These are phyloP conservation scores for Dinomys branickii DNA, from an alignment of 2,113 vertebrate genomes.

Conservation along the genomic window DNA sequence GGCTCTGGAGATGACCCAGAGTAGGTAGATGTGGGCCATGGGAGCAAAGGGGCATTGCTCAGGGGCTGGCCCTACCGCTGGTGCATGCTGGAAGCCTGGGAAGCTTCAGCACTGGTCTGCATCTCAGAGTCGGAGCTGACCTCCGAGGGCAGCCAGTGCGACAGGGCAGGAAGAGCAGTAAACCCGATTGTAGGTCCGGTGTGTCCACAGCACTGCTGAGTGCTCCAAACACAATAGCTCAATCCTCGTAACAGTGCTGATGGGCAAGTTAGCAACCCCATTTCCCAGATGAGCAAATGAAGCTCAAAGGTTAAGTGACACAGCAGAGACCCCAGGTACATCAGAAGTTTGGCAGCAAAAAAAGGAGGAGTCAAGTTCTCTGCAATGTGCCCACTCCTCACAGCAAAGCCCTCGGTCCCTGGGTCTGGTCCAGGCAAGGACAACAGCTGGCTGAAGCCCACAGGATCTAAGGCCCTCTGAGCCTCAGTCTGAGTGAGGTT, in stretches of 20 bases:
- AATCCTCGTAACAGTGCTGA: not conserved
- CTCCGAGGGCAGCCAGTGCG: not conserved
- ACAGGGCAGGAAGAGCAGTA: not conserved
- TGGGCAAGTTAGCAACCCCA: not conserved
- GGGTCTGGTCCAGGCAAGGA: not conserved
- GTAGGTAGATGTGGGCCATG: not conserved
- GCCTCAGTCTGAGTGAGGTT: not conserved
- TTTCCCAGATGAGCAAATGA: not conserved
- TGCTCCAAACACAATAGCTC: not conserved
- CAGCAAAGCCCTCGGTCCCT: not conserved
- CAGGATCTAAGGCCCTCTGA: not conserved
- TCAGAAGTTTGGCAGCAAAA: constrained; percentile 10
- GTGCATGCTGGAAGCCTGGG: not conserved
- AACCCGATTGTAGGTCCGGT: not conserved
- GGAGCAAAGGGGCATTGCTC: not conserved
- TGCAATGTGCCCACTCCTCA: no score
- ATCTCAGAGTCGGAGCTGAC: not conserved
- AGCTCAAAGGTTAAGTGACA: not conserved
- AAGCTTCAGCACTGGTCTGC: not conserved
- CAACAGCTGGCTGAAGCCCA: not conserved
- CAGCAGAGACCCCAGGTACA: not conserved
- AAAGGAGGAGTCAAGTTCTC: not conserved
- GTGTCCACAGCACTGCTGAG: not conserved
- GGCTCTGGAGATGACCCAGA: not conserved
- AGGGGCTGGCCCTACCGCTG: not conserved